Percentiles rank a stretch among this genome's conserved stretches.
Conservation (phyloP, 2,113 vertebrate genomes). For the Thryonomys swinderianus region DNA sequence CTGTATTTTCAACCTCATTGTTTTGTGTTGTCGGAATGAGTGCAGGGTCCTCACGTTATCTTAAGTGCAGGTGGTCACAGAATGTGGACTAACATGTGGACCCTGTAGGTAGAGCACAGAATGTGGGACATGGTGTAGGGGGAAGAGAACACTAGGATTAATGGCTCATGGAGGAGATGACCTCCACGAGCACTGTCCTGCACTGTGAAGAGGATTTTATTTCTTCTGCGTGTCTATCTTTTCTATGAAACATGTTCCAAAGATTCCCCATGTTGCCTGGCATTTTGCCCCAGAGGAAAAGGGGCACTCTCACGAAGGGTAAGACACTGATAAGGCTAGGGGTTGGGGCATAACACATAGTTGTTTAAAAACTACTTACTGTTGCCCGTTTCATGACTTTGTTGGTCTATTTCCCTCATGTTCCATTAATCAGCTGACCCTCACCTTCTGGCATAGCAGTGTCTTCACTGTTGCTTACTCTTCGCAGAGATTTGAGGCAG, state of each 20-base stretch:
- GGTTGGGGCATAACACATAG: neutral
- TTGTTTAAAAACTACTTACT: neutral
- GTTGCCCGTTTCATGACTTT: too few species aligned
- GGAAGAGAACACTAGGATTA: too few species aligned
- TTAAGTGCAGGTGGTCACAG: neutral
- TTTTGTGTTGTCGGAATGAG: neutral
- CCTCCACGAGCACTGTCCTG: too few species aligned
- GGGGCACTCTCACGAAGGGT: neutral
- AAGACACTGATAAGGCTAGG: neutral
- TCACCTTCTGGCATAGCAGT: neutral
- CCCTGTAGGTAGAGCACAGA: neutral
- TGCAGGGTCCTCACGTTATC: neutral
- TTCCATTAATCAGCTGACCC: neutral
- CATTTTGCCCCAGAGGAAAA: neutral
- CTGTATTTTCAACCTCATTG: neutral
- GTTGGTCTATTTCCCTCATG: neutral
- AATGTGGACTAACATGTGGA: neutral
- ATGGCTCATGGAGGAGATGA: neutral
- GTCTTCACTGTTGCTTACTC: neutral
- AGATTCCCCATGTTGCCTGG: neutral
- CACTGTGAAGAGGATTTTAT: neutral
- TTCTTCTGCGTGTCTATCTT: rapidly evolving
- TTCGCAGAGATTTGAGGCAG: neutral
- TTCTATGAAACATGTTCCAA: neutral
- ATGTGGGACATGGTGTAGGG: rapidly evolving